Conservation (phyloP, 2,888 invertebrate species). For the Drosophila ezoana region DNA sequence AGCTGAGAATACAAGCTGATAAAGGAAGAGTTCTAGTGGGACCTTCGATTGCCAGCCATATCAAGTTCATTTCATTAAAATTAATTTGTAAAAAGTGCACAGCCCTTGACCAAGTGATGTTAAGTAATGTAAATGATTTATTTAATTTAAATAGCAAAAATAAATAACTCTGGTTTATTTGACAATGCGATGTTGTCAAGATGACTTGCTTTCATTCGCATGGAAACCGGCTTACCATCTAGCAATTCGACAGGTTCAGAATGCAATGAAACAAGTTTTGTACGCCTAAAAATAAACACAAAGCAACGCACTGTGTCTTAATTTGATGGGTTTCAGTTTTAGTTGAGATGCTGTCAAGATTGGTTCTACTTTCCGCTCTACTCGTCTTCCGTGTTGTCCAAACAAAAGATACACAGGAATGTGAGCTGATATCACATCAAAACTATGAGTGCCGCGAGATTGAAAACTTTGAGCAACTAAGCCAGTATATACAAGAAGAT, state of each 20-base stretch:
- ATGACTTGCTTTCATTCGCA: neutral
- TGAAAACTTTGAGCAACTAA: slow-evolving; percentile 55
- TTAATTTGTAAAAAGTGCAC: too few species aligned
- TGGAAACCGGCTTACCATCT: slow-evolving; percentile 53
- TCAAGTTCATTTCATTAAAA: too few species aligned
- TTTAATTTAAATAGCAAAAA: too few species aligned
- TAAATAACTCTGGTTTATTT: slow-evolving; percentile 1
- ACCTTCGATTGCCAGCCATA: too few species aligned
- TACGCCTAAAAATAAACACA: slow-evolving; percentile 38
- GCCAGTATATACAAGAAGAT: slow-evolving; percentile 27
- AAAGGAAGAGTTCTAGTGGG: too few species aligned
- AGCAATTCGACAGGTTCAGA: neutral
- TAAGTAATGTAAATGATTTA: too few species aligned
- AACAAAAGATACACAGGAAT: slow-evolving; percentile 58
- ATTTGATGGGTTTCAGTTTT: slow-evolving; percentile 22
- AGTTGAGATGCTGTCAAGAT: slow-evolving; percentile 46
- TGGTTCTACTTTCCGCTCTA: slow-evolving; percentile 22
- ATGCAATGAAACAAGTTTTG: slow-evolving; percentile 51
- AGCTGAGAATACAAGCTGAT: too few species aligned
- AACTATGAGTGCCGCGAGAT: slow-evolving; percentile 63
- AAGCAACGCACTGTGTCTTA: slow-evolving; percentile 18
- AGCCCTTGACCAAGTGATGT: too few species aligned
- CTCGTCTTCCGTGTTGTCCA: slow-evolving; percentile 5
- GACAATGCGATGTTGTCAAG: neutral
- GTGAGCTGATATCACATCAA: slow-evolving; percentile 33